Percentiles rank a stretch among this genome's conserved stretches.
These are phyloP conservation scores for Psylliodes chrysocephalus DNA, from an alignment of 2,888 invertebrate species.

Conservation along the genomic window DNA sequence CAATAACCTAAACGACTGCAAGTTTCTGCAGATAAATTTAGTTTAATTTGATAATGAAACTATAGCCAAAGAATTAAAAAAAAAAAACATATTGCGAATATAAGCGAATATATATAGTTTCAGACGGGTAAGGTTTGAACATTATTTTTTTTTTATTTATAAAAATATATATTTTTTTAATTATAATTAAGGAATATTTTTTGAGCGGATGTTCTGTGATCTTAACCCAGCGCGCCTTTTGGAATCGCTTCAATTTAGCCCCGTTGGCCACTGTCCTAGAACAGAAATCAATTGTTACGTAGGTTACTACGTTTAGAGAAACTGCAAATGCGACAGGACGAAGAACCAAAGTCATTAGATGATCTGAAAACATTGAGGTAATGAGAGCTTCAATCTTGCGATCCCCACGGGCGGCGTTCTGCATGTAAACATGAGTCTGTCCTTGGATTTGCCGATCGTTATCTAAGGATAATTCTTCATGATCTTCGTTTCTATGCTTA, in stretches of 20 bases:
- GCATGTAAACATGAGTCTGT: background rate
- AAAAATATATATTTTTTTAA: too few species aligned
- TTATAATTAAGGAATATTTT: too few species aligned
- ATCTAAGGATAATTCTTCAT: background rate
- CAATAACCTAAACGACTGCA: too few species aligned
- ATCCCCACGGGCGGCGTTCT: background rate
- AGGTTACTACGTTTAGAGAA: slow-evolving; percentile 47
- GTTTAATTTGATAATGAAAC: too few species aligned
- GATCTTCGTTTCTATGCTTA: background rate
- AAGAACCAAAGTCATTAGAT: slow-evolving; percentile 45
- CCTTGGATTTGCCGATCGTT: background rate
- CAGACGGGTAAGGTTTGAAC: too few species aligned
- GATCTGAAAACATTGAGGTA: slow-evolving; percentile 45
- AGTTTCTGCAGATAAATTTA: too few species aligned
- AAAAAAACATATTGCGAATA: too few species aligned
- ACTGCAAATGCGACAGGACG: slow-evolving; percentile 42
- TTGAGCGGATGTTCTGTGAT: slow-evolving; percentile 30
- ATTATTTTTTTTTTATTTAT: too few species aligned
- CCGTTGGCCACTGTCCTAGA: slow-evolving; percentile 44
- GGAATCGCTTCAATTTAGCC: slow-evolving; percentile 44
- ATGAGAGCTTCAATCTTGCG: background rate
- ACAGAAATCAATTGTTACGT: slow-evolving; percentile 50
- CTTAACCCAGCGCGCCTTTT: slow-evolving; percentile 40
- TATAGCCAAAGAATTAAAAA: too few species aligned
- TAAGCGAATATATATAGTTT: too few species aligned